Evolutionary conservation across 1,140 invertebrate genomes (phyloP).

Genomic region (Charaxes varanes): DNA sequence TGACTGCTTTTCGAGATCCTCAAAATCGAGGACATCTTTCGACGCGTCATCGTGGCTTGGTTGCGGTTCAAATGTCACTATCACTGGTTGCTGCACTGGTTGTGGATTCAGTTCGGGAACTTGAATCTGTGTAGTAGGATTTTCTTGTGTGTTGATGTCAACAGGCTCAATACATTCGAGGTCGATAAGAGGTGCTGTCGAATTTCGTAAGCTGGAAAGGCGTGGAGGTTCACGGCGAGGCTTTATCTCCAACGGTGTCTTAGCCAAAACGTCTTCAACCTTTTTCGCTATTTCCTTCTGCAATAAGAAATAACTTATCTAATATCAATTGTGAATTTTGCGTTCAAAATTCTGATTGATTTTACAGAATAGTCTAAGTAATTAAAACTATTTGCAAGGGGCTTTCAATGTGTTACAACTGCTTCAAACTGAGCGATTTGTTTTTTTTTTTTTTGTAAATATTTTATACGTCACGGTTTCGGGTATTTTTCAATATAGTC

Average conservation of each 20-base stretch:
- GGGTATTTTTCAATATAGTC: no score
- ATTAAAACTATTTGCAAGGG: no score
- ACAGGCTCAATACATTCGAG: constrained; percentile 19
- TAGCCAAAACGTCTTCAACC: constrained; percentile 78
- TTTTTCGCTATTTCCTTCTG: constrained; percentile 80
- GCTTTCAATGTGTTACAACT: no score
- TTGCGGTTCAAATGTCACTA: neutral
- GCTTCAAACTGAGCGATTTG: no score
- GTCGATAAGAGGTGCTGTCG: constrained; percentile 35
- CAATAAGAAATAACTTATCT: constrained; percentile 36
- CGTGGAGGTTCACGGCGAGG: constrained; percentile 77
- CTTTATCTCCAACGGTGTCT: constrained; percentile 83
- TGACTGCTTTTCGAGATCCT: constrained; percentile 26
- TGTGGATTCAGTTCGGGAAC: constrained; percentile 10
- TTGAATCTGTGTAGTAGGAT: constrained; percentile 13
- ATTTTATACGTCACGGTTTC: no score
- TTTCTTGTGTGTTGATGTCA: constrained; percentile 1
- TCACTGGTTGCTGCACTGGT: constrained; percentile 5
- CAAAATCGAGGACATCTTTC: constrained; percentile 2
- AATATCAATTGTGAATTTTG: neutral
- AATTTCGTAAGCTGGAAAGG: constrained; percentile 29
- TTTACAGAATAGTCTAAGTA: no score
- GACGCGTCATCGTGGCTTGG: neutral
- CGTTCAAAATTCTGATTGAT: no score
- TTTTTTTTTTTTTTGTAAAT: no score